phyloP scores from a whole-genome alignment of 2,113 vertebrate species.

The Salminus brasiliensis region DNA sequence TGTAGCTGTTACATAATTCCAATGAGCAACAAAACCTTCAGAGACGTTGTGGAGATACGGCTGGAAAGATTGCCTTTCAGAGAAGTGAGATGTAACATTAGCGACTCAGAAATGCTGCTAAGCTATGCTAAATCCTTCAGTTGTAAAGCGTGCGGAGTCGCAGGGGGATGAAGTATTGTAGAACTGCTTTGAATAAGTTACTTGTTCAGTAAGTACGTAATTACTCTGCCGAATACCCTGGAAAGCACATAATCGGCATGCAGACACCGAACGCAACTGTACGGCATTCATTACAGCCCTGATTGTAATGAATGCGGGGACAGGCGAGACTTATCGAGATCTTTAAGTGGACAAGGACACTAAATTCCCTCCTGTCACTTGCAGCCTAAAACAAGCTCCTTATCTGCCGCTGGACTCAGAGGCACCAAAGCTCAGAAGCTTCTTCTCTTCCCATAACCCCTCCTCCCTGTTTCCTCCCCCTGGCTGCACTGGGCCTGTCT shows the following conservation, averaged over 20 bases:
- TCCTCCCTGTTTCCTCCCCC: not conserved
- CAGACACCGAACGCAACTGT: constrained; percentile 17
- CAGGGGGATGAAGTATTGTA: not conserved
- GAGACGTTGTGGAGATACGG: not conserved
- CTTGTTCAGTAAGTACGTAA: constrained; percentile 18
- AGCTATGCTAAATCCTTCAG: constrained; percentile 16
- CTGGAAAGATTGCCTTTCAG: not conserved
- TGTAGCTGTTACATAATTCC: no score
- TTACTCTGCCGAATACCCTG: constrained; percentile 26
- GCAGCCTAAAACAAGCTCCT: constrained; percentile 30
- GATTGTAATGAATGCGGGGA: constrained; percentile 33
- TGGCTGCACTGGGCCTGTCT: not conserved
- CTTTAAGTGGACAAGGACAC: constrained; percentile 38
- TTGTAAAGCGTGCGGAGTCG: not conserved
- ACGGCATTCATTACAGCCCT: constrained; percentile 27
- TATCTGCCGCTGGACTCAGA: not conserved
- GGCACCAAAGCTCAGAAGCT: not conserved
- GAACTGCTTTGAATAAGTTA: constrained; percentile 29
- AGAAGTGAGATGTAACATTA: not conserved
- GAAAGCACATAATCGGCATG: constrained; percentile 30
- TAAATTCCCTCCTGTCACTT: constrained; percentile 32
- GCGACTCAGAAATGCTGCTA: not conserved
- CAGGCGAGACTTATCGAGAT: constrained; percentile 24
- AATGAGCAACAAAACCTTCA: not conserved
- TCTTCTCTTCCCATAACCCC: not conserved